Conservation (phyloP, 2,888 invertebrate genomes). For the Aphodius granarius region DNA sequence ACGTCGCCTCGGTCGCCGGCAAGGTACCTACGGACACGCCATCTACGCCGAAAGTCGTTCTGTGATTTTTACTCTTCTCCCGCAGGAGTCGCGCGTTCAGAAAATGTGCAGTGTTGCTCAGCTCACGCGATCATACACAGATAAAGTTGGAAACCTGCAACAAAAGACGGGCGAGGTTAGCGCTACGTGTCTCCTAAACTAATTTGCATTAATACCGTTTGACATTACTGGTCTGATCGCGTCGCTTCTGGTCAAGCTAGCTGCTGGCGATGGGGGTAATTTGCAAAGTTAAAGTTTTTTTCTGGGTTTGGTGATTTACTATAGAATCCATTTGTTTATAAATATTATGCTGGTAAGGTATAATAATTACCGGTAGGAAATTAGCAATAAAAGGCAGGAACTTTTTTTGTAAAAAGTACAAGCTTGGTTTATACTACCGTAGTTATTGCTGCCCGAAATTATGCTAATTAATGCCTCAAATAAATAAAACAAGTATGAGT, state of each 20-base stretch:
- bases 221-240: no score
- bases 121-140: not conserved
- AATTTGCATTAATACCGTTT: not conserved
- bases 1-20: not conserved
- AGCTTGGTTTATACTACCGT: not conserved
- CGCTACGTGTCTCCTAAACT: not conserved
- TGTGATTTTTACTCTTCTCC: not conserved
- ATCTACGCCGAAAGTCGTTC: constrained; percentile 10
- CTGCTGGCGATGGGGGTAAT: not conserved
- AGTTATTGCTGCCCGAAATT: no score
- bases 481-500: not conserved
- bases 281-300: not conserved
- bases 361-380: no score
- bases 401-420: not conserved
- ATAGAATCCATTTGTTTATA: no score
- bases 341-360: no score
- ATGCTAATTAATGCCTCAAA: no score
- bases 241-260: not conserved
- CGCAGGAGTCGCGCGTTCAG: not conserved
- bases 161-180: not conserved
- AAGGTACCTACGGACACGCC: constrained; percentile 26
- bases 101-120: not conserved
- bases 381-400: no score
- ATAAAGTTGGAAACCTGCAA: not conserved
- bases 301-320: not conserved